Conservation (phyloP, 2,888 invertebrate genomes). For the Sphaerophoria taeniata region DNA sequence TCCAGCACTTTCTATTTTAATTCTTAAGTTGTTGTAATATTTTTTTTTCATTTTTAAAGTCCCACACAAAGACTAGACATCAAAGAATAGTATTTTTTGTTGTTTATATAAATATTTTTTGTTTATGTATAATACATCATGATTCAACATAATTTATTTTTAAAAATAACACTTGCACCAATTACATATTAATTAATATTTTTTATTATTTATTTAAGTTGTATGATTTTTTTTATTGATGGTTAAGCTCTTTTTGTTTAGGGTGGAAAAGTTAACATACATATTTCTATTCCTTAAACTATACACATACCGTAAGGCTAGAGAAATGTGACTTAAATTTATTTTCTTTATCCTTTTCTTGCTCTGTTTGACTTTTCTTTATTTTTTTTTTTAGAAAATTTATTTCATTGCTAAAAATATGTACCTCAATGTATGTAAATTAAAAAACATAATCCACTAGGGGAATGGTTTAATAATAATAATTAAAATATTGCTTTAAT, state of each 20-base stretch:
- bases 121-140: conserved; percentile 66
- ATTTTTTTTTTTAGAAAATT: not conserved
- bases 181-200: conserved; percentile 54
- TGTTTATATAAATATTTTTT: conserved; percentile 59
- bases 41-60: conserved; percentile 77
- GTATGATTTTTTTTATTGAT: conserved; percentile 62
- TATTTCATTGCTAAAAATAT: conserved; percentile 66
- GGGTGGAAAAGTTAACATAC: conserved; percentile 71
- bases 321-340: conserved; percentile 51
- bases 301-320: conserved; percentile 69
- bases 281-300: conserved; percentile 67
- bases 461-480: conserved; percentile 21
- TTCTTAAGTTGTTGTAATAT: conserved; percentile 57
- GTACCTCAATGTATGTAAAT: conserved; percentile 40
- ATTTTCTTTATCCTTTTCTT: conserved; percentile 35
- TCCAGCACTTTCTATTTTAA: conserved; percentile 80
- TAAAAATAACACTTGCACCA: conserved; percentile 66
- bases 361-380: conserved; percentile 15
- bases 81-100: conserved; percentile 74
- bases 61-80: conserved; percentile 81
- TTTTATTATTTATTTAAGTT: conserved; percentile 40
- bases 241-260: conserved; percentile 70
- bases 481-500: conserved; percentile 65
- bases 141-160: conserved; percentile 49
- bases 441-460: conserved; percentile 20